Percentiles rank a stretch among this genome's conserved stretches.
Conservation (phyloP, 2,113 vertebrate genomes). For the Sterna hirundo region DNA sequence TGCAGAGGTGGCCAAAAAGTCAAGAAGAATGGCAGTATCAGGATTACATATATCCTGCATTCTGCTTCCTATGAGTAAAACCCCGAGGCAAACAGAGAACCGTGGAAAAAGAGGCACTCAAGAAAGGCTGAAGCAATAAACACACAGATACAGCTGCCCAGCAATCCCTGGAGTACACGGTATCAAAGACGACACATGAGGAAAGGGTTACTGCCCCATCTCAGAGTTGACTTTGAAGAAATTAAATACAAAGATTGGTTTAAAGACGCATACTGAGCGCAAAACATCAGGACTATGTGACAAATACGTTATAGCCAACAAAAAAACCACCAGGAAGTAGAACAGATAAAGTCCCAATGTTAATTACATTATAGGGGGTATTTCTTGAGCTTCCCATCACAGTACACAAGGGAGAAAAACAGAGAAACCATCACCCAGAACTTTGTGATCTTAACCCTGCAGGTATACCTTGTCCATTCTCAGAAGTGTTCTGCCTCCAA, state of each 20-base stretch:
- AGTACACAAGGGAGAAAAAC: not conserved
- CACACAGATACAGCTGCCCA: not conserved
- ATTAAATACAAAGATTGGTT: not conserved
- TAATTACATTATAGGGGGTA: not conserved
- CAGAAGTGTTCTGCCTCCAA: not conserved
- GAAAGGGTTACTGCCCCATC: not conserved
- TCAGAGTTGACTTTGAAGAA: not conserved
- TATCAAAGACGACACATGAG: fast-evolving
- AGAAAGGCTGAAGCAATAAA: not conserved
- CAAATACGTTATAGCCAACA: not conserved
- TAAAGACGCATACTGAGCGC: not conserved
- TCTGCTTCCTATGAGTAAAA: not conserved
- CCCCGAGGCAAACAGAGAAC: not conserved
- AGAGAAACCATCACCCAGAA: not conserved
- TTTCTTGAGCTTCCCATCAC: not conserved
- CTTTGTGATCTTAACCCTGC: not conserved
- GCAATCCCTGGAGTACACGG: fast-evolving
- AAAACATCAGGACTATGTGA: fast-evolving
- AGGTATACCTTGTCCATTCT: not conserved
- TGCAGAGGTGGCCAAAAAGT: not conserved
- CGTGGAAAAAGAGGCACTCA: not conserved
- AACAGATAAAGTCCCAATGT: fast-evolving
- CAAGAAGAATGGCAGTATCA: not conserved
- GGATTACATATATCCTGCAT: not conserved
- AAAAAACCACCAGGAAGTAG: not conserved